A percentile compares a stretch with the other conserved stretches of the same genome.
Evolutionary conservation across 2,113 vertebrate genomes (phyloP).

Genomic region (Raphicerus campestris): DNA sequence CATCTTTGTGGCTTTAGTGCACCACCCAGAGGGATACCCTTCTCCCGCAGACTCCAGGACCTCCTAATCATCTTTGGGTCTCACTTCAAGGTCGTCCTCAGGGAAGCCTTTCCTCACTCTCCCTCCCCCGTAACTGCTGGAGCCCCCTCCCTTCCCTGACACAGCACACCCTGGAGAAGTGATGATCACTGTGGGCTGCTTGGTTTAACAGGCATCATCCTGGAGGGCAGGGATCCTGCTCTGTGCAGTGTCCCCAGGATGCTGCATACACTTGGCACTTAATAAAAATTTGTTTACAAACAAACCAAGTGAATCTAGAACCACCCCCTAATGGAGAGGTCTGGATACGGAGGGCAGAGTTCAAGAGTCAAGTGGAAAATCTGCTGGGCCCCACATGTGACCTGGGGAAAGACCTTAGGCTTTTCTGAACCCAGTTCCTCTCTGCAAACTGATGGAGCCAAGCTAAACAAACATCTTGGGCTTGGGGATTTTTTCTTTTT

Average conservation of each 20-base stretch:
- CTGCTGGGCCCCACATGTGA: fast-evolving
- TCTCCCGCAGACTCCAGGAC: background rate
- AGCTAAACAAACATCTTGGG: background rate
- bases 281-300: background rate
- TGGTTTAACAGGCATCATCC: background rate
- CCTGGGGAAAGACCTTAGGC: background rate
- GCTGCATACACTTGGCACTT: fast-evolving
- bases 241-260: fast-evolving
- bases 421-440: background rate
- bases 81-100: background rate
- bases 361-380: background rate
- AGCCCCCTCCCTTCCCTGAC: background rate
- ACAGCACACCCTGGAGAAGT: fast-evolving
- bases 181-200: fast-evolving
- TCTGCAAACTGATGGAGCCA: background rate
- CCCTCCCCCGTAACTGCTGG: fast-evolving
- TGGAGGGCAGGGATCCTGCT: background rate
- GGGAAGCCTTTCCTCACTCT: background rate
- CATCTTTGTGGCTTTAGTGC: background rate
- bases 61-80: fast-evolving
- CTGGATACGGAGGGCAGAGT: background rate
- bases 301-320: background rate
- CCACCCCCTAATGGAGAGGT: fast-evolving
- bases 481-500: background rate
- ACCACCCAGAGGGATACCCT: fast-evolving